Percentiles rank a stretch among this genome's conserved stretches.
Evolutionary conservation across 2,888 invertebrate species (phyloP).

Genomic region (Antheraea assamensis): DNA sequence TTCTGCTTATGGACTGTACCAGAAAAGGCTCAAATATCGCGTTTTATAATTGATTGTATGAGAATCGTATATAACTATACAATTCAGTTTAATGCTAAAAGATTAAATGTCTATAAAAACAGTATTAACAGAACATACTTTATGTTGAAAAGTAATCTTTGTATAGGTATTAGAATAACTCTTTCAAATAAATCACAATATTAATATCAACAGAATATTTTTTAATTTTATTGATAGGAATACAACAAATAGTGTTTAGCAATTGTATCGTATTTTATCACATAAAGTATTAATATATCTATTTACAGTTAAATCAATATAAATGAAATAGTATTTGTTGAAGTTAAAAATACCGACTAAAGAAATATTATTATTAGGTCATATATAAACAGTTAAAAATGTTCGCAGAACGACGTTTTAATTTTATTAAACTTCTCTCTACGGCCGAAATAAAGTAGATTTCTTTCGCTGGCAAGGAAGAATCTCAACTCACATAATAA

Average conservation of each 20-base stretch:
- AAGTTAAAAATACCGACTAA: constrained; percentile 34
- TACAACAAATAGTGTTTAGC: no score
- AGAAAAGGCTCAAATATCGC: not conserved
- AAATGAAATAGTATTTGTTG: constrained; percentile 38
- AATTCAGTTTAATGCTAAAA: no score
- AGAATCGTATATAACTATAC: no score
- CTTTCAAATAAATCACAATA: no score
- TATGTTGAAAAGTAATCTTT: no score
- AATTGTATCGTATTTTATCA: no score
- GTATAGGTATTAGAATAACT: no score
- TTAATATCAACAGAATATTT: no score
- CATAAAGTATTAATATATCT: not conserved
- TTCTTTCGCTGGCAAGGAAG: constrained; percentile 79
- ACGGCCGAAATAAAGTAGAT: constrained; percentile 77
- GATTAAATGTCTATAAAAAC: no score
- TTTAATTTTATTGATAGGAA: no score
- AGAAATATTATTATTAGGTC: constrained; percentile 63
- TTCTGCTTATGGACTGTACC: not conserved
- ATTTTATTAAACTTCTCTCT: constrained; percentile 79
- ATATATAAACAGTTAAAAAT: constrained; percentile 68
- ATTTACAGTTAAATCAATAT: constrained; percentile 19
- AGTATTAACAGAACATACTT: no score
- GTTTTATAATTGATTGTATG: not conserved
- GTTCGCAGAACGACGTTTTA: constrained; percentile 70
- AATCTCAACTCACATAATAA: constrained; percentile 81